A percentile compares a stretch with the other conserved stretches of the same genome.
These are phyloP conservation scores for Zelleria hepariella DNA, from an alignment of 2,888 invertebrate species.

Conservation along the genomic window DNA sequence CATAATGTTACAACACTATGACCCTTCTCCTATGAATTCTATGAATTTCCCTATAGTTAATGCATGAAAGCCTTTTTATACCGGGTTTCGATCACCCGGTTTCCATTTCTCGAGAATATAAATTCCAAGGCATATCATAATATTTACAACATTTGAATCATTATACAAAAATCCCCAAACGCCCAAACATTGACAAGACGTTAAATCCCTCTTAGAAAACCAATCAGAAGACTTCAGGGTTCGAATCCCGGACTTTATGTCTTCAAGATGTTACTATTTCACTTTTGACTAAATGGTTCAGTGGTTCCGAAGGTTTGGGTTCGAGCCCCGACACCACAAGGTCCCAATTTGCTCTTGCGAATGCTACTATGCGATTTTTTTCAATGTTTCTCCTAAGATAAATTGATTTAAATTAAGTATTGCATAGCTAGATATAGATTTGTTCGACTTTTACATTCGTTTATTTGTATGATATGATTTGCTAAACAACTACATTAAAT, in stretches of 20 bases:
- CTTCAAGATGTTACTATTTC: not conserved
- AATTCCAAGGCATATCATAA: too few species aligned
- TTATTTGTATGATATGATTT: not conserved
- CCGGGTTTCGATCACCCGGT: not conserved
- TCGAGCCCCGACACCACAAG: constrained; percentile 10
- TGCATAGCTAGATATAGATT: not conserved
- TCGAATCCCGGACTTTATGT: not conserved
- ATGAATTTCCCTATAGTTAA: too few species aligned
- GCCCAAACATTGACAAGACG: not conserved
- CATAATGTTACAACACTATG: too few species aligned
- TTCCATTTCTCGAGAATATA: not conserved
- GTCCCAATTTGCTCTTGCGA: constrained; percentile 6
- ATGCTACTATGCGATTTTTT: not conserved
- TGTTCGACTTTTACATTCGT: not conserved
- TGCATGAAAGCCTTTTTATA: not conserved
- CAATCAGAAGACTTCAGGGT: not conserved
- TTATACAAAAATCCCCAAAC: too few species aligned
- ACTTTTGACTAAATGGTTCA: not conserved
- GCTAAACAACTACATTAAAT: too few species aligned
- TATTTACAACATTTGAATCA: too few species aligned
- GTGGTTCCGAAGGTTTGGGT: not conserved
- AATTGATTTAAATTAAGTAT: not conserved
- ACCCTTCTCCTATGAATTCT: too few species aligned
- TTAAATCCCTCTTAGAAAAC: not conserved
- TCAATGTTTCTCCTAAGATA: not conserved